Conservation (phyloP, 2,888 invertebrate species). For the Flexamia atlantica region DNA sequence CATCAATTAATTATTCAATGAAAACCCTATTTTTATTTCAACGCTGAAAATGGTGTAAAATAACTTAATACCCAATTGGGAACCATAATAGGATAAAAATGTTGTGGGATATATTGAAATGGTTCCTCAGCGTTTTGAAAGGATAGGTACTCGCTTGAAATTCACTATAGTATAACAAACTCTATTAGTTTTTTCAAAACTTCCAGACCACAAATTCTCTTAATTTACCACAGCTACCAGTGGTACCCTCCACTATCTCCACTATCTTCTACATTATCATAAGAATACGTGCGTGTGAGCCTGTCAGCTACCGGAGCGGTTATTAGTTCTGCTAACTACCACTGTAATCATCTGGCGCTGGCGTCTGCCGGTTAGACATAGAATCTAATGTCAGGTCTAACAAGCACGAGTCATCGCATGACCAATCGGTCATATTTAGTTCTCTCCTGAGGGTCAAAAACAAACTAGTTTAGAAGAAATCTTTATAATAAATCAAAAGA, state of each 20-base stretch:
- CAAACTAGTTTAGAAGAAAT: background rate
- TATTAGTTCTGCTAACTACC: slow-evolving; percentile 42
- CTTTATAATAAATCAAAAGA: background rate
- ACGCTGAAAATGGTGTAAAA: too few relatives aligned
- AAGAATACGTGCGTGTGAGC: slow-evolving; percentile 29
- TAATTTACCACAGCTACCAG: background rate
- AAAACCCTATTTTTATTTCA: too few relatives aligned
- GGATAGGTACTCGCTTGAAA: too few relatives aligned
- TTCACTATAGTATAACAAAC: too few relatives aligned
- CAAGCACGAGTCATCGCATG: slow-evolving; percentile 32
- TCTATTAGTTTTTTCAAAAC: too few relatives aligned
- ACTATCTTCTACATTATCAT: slow-evolving; percentile 24
- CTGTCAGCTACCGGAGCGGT: background rate
- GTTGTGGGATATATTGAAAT: too few relatives aligned
- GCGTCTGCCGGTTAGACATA: slow-evolving; percentile 15
- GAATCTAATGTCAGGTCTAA: slow-evolving; percentile 17
- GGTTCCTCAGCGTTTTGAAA: too few relatives aligned
- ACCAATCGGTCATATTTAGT: slow-evolving; percentile 12
- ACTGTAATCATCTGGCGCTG: slow-evolving; percentile 24
- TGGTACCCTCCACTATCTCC: background rate
- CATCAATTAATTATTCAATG: too few relatives aligned
- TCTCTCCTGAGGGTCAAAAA: background rate
- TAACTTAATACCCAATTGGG: too few relatives aligned
- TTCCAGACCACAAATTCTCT: background rate
- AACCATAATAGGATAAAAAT: too few relatives aligned